Conservation (phyloP, 2,888 invertebrate genomes). For the Myathropa florea region DNA sequence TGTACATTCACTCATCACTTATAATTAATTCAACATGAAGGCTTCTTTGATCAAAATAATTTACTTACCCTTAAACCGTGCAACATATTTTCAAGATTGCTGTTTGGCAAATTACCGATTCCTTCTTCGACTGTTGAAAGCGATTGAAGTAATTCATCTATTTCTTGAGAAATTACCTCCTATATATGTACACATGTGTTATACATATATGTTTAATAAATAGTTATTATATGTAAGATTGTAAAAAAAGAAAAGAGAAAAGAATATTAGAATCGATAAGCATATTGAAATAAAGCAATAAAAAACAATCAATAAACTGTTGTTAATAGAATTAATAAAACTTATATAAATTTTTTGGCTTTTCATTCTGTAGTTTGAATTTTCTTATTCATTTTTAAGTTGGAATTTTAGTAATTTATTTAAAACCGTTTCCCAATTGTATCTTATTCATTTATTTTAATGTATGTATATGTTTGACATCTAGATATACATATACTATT, state of each 20-base stretch:
- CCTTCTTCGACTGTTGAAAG: slow-evolving; percentile 86
- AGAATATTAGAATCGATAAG: slow-evolving; percentile 52
- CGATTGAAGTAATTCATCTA: slow-evolving; percentile 86
- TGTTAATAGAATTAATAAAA: slow-evolving; percentile 17
- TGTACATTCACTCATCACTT: slow-evolving; percentile 37
- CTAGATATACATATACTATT: too few species aligned
- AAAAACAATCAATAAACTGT: slow-evolving; percentile 18
- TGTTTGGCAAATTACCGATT: slow-evolving; percentile 86
- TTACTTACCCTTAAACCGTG: slow-evolving; percentile 86
- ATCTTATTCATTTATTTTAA: too few species aligned
- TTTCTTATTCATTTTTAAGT: neutral
- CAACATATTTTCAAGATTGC: slow-evolving; percentile 87
- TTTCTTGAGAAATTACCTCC: slow-evolving; percentile 85
- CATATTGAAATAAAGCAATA: slow-evolving; percentile 26
- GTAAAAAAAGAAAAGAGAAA: slow-evolving; percentile 53
- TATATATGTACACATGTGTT: slow-evolving; percentile 73
- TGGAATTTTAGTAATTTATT: neutral
- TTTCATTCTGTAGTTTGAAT: slow-evolving; percentile 36
- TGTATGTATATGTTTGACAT: too few species aligned
- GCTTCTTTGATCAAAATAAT: neutral
- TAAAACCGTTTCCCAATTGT: too few species aligned
- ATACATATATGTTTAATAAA: slow-evolving; percentile 23
- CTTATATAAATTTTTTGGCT: slow-evolving; percentile 51
- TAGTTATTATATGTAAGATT: slow-evolving; percentile 32
- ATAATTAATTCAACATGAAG: neutral